Evolutionary conservation across 2,797 vertebrate genomes (phyloP).

Genomic region (Fundulus diaphanus): DNA sequence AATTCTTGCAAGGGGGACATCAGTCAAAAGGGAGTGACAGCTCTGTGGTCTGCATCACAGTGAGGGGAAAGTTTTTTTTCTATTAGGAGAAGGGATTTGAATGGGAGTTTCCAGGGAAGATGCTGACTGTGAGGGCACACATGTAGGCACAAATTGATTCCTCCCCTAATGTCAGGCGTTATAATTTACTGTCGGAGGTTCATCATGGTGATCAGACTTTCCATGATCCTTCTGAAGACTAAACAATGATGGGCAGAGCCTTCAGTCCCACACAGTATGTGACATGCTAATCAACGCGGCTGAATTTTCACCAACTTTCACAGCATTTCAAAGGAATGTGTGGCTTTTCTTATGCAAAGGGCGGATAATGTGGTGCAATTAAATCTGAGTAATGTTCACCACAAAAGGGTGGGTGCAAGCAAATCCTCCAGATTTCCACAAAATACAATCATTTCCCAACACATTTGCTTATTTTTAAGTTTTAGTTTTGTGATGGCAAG

Average conservation of each 20-base stretch:
- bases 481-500: constrained; percentile 68
- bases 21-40: constrained; percentile 60
- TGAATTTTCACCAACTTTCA: constrained; percentile 32
- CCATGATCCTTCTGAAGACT: constrained; percentile 30
- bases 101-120: constrained; percentile 61
- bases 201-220: constrained; percentile 57
- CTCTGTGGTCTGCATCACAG: constrained; percentile 59
- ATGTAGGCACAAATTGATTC: constrained; percentile 33
- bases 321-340: constrained; percentile 34
- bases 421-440: constrained; percentile 63
- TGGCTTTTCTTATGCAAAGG: constrained; percentile 33
- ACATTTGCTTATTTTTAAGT: constrained; percentile 74
- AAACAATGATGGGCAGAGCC: constrained; percentile 10
- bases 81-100: constrained; percentile 57
- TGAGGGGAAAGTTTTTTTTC: constrained; percentile 64
- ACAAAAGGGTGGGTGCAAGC: constrained; percentile 59
- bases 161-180: constrained; percentile 36
- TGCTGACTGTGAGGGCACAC: constrained; percentile 50
- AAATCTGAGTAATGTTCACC: constrained; percentile 67
- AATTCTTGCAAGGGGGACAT: constrained; percentile 63
- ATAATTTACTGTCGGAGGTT: constrained; percentile 34
- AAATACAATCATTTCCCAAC: constrained; percentile 65
- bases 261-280: constrained; percentile 10
- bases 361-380: constrained; percentile 55
- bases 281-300: constrained; percentile 10